A percentile compares a stretch with the other conserved stretches of the same genome.
Conservation (phyloP, 2,888 invertebrate species). For the Torymus aiolomorphi region DNA sequence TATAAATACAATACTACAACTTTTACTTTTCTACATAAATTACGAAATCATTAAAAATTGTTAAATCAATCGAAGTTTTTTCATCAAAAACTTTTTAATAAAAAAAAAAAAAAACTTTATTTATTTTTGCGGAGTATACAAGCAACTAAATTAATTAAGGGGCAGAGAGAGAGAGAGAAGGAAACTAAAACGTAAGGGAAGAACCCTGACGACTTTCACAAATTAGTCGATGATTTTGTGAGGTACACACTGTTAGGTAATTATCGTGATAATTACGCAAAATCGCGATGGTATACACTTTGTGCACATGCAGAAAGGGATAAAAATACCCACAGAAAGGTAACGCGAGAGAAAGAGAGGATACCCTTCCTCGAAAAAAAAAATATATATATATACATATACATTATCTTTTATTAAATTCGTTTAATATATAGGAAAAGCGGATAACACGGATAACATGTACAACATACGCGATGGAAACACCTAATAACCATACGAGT, state of each 20-base stretch:
- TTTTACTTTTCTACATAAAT: not conserved
- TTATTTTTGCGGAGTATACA: not conserved
- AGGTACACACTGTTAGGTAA: slow-evolving; percentile 3
- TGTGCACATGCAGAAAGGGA: no score
- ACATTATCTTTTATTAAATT: slow-evolving; percentile 12
- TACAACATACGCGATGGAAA: slow-evolving; percentile 2
- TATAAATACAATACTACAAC: no score
- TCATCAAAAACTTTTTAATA: not conserved
- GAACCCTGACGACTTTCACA: not conserved
- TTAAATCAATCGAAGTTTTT: no score
- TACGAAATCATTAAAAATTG: slow-evolving; percentile 8
- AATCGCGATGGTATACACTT: no score
- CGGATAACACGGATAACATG: no score
- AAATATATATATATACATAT: slow-evolving; percentile 8
- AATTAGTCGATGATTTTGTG: slow-evolving; percentile 14
- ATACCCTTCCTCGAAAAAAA: not conserved
- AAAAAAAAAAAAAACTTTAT: not conserved
- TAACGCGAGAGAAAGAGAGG: no score
- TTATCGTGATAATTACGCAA: no score
- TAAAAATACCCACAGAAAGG: no score
- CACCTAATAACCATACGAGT: slow-evolving; percentile 10
- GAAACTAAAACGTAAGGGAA: not conserved
- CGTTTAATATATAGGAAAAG: not conserved
- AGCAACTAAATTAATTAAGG: not conserved
- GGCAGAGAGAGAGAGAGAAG: not conserved